Conservation (phyloP, 2,113 vertebrate species). For the Trichechus manatus region DNA sequence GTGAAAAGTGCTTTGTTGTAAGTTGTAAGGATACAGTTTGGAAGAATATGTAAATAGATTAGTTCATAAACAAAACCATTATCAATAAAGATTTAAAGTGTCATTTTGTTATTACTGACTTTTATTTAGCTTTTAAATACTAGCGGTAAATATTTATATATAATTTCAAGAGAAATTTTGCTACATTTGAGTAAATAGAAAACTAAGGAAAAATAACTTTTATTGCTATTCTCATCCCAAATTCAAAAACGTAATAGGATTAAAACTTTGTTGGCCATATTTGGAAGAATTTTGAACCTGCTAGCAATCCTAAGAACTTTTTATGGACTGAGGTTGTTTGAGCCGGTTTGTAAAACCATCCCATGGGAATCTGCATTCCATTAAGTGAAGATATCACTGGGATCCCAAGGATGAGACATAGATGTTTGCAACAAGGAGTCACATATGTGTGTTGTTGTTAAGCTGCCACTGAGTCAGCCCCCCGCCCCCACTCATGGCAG, state of each 20-base stretch:
- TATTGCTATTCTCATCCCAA: slow-evolving; percentile 15
- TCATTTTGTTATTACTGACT: slow-evolving; percentile 57
- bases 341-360: neutral
- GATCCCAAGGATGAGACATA: neutral
- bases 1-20: slow-evolving; percentile 46
- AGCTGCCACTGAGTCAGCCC: no score
- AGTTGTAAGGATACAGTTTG: slow-evolving; percentile 49
- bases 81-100: slow-evolving; percentile 81
- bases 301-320: neutral
- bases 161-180: slow-evolving; percentile 48
- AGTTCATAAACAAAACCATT: slow-evolving; percentile 36
- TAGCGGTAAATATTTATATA: slow-evolving; percentile 44
- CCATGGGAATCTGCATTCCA: neutral
- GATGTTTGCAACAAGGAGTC: neutral
- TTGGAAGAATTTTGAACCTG: slow-evolving; percentile 1
- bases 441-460: neutral
- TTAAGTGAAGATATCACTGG: neutral
- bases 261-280: neutral
- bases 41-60: slow-evolving; percentile 63
- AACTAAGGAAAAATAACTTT: slow-evolving; percentile 6
- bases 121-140: slow-evolving; percentile 56
- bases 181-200: slow-evolving; percentile 24
- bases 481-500: no score
- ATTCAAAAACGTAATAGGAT: slow-evolving; percentile 9
- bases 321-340: neutral